Evolutionary conservation across 2,113 vertebrate genomes (phyloP).

Genomic region (Brachypodius melanocephalos): DNA sequence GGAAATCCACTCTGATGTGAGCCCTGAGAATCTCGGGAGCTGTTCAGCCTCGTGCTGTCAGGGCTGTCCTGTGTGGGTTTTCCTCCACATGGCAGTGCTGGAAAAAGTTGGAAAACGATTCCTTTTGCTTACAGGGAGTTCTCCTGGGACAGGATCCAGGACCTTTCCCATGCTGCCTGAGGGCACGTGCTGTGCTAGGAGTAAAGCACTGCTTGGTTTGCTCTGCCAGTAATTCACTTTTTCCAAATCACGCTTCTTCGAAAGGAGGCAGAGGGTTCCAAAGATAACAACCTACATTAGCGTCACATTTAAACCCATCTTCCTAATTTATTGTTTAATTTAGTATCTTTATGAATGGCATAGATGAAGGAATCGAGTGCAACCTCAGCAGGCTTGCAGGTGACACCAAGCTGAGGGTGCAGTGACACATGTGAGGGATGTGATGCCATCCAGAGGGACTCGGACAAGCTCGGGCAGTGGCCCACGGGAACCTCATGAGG

Average conservation of each 20-base stretch:
- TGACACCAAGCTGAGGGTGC: not conserved
- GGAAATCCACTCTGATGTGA: not conserved
- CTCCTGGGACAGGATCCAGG: not conserved
- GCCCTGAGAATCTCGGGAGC: rapidly evolving
- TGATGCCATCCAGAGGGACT: not conserved
- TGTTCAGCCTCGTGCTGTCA: not conserved
- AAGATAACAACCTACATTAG: not conserved
- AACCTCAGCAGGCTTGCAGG: not conserved
- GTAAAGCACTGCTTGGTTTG: rapidly evolving
- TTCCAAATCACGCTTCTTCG: not conserved
- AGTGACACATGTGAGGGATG: not conserved
- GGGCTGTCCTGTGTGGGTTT: not conserved
- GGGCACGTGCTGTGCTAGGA: rapidly evolving
- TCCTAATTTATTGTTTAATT: not conserved
- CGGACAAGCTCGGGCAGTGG: not conserved
- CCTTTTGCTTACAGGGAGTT: not conserved
- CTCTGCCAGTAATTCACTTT: not conserved
- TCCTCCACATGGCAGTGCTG: not conserved
- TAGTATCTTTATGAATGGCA: not conserved
- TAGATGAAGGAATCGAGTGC: not conserved
- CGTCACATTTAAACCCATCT: not conserved
- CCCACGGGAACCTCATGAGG: not conserved
- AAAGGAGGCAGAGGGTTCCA: not conserved
- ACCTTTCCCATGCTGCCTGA: not conserved
- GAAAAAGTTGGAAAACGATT: not conserved